Percentiles rank a stretch among this genome's conserved stretches.
Conservation (phyloP, 2,113 vertebrate species). For the Sphyrna mokarran region DNA sequence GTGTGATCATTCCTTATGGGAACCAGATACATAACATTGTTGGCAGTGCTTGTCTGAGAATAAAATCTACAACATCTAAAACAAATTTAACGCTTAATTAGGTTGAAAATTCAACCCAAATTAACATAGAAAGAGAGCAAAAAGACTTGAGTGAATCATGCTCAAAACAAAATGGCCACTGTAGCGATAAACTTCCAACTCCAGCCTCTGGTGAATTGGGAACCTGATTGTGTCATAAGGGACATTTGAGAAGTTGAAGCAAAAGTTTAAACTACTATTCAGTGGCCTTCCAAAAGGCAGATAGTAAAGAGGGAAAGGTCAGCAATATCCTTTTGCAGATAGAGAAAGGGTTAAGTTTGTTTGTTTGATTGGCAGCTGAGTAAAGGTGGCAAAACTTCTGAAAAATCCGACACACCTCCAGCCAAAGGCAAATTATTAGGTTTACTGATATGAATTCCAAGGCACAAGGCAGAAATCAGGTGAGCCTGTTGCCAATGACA, state of each 20-base stretch:
- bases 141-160: not conserved
- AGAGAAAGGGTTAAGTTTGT: not conserved
- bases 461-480: not conserved
- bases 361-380: not conserved
- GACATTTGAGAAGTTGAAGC: not conserved
- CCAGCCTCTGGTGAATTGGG: not conserved
- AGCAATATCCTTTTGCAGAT: not conserved
- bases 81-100: not conserved
- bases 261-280: not conserved
- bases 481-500: not conserved
- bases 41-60: not conserved
- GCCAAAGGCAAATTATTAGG: not conserved
- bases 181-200: not conserved
- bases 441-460: not conserved
- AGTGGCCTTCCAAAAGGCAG: not conserved
- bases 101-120: not conserved
- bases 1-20: not conserved
- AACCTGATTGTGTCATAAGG: not conserved
- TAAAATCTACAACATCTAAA: not conserved
- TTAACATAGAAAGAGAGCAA: not conserved
- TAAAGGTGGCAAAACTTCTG: not conserved
- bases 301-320: not conserved
- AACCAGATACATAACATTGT: not conserved
- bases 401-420: not conserved
- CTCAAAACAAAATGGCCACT: not conserved